phyloP scores from a whole-genome alignment of 1,140 invertebrate genomes.

The Neodiprion fabricii region DNA sequence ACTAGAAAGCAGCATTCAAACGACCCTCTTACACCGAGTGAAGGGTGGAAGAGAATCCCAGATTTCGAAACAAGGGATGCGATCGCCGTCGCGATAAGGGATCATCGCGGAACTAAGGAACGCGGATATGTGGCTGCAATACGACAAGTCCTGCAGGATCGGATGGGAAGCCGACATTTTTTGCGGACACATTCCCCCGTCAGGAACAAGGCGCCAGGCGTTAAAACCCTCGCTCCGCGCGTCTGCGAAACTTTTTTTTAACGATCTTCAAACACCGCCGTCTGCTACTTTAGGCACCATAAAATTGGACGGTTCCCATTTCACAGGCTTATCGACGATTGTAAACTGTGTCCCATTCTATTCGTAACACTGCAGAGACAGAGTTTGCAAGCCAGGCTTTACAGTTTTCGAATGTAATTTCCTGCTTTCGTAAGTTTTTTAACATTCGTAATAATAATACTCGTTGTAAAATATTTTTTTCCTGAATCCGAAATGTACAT shows the following conservation, averaged over 20 bases:
- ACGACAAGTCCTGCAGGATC: constrained; percentile 35
- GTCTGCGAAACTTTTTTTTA: constrained; percentile 26
- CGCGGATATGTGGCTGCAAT: too few species aligned
- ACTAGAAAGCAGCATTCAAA: background rate
- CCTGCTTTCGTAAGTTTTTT: too few species aligned
- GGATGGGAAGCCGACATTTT: constrained; percentile 47
- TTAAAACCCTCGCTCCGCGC: background rate
- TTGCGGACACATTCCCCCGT: constrained; percentile 15
- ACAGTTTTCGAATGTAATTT: too few species aligned
- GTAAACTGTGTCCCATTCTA: too few species aligned
- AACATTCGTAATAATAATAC: too few species aligned
- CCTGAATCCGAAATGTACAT: too few species aligned
- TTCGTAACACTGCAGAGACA: too few species aligned
- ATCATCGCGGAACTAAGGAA: background rate
- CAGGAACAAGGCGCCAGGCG: background rate
- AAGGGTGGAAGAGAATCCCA: background rate
- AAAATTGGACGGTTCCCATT: background rate
- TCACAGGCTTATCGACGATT: too few species aligned
- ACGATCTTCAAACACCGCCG: constrained; percentile 16
- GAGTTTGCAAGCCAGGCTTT: too few species aligned
- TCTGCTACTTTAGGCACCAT: constrained; percentile 26
- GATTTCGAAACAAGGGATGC: background rate
- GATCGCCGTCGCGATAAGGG: background rate
- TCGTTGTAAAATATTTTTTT: too few species aligned
- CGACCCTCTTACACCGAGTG: background rate